phyloP scores from a whole-genome alignment of 2,888 invertebrate genomes.

The Loripinus fragilis region DNA sequence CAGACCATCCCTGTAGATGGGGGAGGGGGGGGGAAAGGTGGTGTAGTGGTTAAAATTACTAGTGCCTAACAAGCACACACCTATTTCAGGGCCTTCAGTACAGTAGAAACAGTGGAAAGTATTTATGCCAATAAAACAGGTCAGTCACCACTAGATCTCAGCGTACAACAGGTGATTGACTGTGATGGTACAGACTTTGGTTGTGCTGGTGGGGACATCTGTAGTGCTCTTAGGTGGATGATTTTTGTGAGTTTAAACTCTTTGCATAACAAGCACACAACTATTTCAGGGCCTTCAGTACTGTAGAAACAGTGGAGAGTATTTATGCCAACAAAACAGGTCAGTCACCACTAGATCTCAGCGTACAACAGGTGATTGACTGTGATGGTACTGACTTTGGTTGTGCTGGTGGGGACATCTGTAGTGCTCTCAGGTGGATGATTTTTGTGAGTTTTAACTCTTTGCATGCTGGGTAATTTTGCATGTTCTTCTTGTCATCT shows the following conservation, averaged over 20 bases:
- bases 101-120: conserved; percentile 90
- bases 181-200: conserved; percentile 90
- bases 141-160: conserved; percentile 86
- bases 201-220: conserved; percentile 92
- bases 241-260: conserved; percentile 80
- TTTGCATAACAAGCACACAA: too few relatives aligned
- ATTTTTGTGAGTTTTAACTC: conserved; percentile 76
- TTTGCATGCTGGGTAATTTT: too few relatives aligned
- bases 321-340: conserved; percentile 89
- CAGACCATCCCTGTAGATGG: too few relatives aligned
- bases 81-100: conserved; percentile 88
- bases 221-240: conserved; percentile 91
- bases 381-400: conserved; percentile 90
- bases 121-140: conserved; percentile 89
- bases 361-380: conserved; percentile 92
- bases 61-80: too few relatives aligned
- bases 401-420: conserved; percentile 92
- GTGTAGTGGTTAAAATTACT: too few relatives aligned
- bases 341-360: conserved; percentile 86
- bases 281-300: conserved; percentile 88
- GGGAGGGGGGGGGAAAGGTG: too few relatives aligned
- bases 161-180: conserved; percentile 92
- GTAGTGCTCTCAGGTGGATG: conserved; percentile 91
- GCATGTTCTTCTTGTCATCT: too few relatives aligned
- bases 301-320: conserved; percentile 90